Evolutionary conservation across 2,113 vertebrate genomes (phyloP), one percentile per base, ranked within the genome.

Genomic region (Pituophis catenifer): DNA sequence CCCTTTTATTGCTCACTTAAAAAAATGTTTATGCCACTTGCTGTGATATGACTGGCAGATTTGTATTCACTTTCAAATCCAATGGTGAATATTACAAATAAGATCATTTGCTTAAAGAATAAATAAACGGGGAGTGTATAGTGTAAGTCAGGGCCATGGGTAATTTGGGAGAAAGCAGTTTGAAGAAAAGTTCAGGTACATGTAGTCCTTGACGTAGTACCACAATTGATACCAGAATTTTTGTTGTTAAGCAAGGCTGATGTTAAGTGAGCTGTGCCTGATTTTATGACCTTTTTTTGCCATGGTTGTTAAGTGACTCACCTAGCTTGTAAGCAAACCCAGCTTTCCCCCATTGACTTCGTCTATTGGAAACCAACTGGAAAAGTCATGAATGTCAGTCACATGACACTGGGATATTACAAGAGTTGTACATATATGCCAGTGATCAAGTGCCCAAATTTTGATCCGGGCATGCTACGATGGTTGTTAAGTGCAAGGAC

Each of bases 1-100:
- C 95, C 96, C 98, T 98, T 98, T 98, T 98, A 98, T 98, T 98
- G 96, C 96, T 95, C 97, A 98, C 96, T 97, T 98, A 33, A 89
- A 95, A 96, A 98, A 98, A 98, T 98, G 15, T 65, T 50, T 97
- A 97, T 97, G 96, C 96, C 97, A 97, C 96, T 96, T 96, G 97
- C 95, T 93, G 94, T 94, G 93, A 96, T 97, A 93, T 95, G 95
- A 96, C 93, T 95, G 94, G 93, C 96, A 95, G 96, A 91, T 96
- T 0, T 95, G 75, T 94, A 94, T 94, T 88, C 96, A 95, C 95
- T 96, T 94, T 96, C 92, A 96, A 96, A 96, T 95, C 75, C 65
- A 95, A 94, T 93, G 93, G 94, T 95, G 95, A 95, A 96, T 96
- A 93, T 95, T 94, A 94, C 94, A 95, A 96, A 97, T 96, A 97